phyloP scores from a whole-genome alignment of 2,797 vertebrate genomes.

The Crax fasciolata region DNA sequence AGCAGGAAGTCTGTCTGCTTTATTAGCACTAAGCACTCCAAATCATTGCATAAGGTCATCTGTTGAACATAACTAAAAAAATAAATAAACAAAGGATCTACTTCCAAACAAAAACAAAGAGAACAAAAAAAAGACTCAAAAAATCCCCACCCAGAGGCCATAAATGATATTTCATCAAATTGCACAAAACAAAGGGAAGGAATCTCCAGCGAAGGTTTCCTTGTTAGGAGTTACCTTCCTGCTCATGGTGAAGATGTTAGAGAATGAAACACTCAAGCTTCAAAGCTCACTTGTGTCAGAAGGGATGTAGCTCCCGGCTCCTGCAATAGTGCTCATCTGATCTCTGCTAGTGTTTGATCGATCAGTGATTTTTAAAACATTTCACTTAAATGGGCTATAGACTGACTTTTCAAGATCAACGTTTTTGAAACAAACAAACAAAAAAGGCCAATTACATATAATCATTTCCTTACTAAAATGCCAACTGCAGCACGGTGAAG shows the following conservation, averaged over 20 bases:
- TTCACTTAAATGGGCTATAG: not conserved
- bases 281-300: not conserved
- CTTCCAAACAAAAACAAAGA: not conserved
- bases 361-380: not conserved
- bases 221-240: not conserved
- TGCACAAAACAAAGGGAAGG: not conserved
- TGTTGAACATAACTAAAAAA: not conserved
- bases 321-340: not conserved
- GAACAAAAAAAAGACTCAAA: not conserved
- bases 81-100: not conserved
- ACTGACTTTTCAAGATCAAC: not conserved
- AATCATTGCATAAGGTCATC: not conserved
- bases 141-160: not conserved
- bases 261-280: not conserved
- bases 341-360: not conserved
- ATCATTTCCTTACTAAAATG: not conserved
- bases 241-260: not conserved
- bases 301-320: not conserved
- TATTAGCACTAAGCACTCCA: not conserved
- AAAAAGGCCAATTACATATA: not conserved
- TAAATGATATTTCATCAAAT: not conserved
- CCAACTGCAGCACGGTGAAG: not conserved
- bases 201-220: not conserved
- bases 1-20: not conserved
- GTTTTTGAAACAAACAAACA: conserved; percentile 10